Evolutionary conservation across 2,888 invertebrate species (phyloP).

Genomic region (Encarsia formosa): DNA sequence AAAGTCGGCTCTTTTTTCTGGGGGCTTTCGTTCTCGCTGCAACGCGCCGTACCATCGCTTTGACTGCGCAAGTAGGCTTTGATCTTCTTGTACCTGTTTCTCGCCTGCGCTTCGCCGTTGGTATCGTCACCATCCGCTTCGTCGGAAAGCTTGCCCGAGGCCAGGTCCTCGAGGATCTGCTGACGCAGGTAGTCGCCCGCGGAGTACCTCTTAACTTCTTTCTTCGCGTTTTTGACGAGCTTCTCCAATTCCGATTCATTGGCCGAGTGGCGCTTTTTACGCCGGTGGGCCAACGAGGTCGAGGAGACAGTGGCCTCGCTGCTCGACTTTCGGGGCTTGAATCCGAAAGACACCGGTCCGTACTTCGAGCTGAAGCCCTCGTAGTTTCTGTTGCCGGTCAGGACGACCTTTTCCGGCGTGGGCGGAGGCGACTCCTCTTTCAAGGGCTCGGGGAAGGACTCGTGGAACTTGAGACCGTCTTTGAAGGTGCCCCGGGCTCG

Average conservation of each 20-base stretch:
- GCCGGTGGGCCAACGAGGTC: neutral
- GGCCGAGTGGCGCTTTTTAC: conserved; percentile 33
- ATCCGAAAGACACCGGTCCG: conserved; percentile 31
- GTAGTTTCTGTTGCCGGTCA: conserved; percentile 38
- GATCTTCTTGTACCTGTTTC: conserved; percentile 29
- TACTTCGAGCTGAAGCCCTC: conserved; percentile 43
- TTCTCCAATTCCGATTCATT: conserved; percentile 15
- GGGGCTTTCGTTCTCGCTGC: neutral
- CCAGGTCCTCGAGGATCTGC: conserved; percentile 37
- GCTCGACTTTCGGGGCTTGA: conserved; percentile 38
- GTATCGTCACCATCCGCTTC: conserved; percentile 25
- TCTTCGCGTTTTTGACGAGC: neutral
- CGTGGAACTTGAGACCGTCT: conserved; percentile 35
- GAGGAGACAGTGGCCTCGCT: conserved; percentile 36
- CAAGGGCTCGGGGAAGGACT: conserved; percentile 33
- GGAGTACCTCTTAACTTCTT: conserved; percentile 35
- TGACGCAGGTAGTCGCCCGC: conserved; percentile 42
- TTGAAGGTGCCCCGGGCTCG: conserved; percentile 43
- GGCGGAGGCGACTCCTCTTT: neutral
- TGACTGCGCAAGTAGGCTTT: conserved; percentile 36
- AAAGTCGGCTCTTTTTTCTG: neutral
- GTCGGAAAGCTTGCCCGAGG: conserved; percentile 28
- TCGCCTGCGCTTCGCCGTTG: conserved; percentile 1
- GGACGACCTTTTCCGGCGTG: neutral
- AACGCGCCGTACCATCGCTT: conserved; percentile 20